Conservation (phyloP, 1,140 invertebrate genomes). For the Bombyx mandarina region DNA sequence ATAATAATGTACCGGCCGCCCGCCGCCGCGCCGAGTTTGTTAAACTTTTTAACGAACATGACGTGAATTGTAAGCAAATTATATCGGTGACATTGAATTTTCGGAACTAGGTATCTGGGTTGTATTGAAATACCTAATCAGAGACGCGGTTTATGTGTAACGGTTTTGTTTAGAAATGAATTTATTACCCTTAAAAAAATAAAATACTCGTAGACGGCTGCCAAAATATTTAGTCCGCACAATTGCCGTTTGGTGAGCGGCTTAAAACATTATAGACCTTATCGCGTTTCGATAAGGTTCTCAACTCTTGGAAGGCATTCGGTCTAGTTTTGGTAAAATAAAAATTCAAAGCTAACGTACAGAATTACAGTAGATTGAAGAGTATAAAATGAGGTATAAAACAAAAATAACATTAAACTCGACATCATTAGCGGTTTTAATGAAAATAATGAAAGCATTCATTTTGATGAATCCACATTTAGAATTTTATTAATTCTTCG, state of each 20-base stretch:
- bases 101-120: constrained; percentile 3
- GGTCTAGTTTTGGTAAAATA: too few relatives aligned
- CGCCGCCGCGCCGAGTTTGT: constrained; percentile 10
- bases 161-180: constrained; percentile 3
- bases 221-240: background rate
- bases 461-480: too few relatives aligned
- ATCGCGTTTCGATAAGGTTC: background rate
- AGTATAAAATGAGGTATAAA: too few relatives aligned
- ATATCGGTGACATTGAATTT: constrained; percentile 7
- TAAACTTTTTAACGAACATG: constrained; percentile 15
- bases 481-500: too few relatives aligned
- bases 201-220: background rate
- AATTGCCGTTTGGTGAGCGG: background rate
- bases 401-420: too few relatives aligned
- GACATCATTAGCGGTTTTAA: too few relatives aligned
- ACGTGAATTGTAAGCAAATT: constrained; percentile 11
- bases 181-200: constrained; percentile 6
- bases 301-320: background rate
- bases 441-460: too few relatives aligned
- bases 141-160: constrained; percentile 2
- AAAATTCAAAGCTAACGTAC: too few relatives aligned
- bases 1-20: constrained; percentile 14
- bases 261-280: background rate
- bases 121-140: constrained; percentile 7
- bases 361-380: too few relatives aligned